Evolutionary conservation across 2,888 invertebrate species (phyloP).

Genomic region (Ischnus inquisitorius): DNA sequence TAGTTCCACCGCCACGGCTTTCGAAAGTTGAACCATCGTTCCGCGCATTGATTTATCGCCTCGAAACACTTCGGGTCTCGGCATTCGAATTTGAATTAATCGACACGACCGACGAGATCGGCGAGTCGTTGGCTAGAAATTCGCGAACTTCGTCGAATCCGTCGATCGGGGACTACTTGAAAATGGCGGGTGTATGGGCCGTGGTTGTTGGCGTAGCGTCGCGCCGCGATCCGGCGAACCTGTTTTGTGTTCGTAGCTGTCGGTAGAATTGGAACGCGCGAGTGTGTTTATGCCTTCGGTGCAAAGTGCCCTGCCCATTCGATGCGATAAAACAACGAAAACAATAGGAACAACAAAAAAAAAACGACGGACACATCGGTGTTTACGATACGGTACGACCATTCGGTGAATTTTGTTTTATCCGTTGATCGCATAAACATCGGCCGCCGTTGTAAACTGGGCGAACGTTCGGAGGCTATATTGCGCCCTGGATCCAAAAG

Average conservation of each 20-base stretch:
- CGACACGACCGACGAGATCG: background rate
- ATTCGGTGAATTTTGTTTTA: constrained; percentile 26
- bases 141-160: constrained; percentile 14
- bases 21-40: constrained; percentile 50
- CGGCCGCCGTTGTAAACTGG: background rate
- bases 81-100: constrained; percentile 23
- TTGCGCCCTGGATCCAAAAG: constrained; percentile 62
- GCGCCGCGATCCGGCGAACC: constrained; percentile 78
- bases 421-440: background rate
- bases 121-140: background rate
- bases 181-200: constrained; percentile 76
- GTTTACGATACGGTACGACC: constrained; percentile 40
- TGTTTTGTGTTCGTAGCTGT: constrained; percentile 77
- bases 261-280: constrained; percentile 78
- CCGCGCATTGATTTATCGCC: background rate
- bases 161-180: constrained; percentile 77
- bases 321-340: constrained; percentile 55
- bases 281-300: constrained; percentile 78
- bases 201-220: constrained; percentile 76
- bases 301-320: constrained; percentile 71
- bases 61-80: background rate
- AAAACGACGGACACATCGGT: constrained; percentile 25
- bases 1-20: constrained; percentile 65
- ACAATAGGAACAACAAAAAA: constrained; percentile 38
- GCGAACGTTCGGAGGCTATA: constrained; percentile 46